phyloP scores from a whole-genome alignment of 2,888 invertebrate species.

The Priocnemis perturbator region DNA sequence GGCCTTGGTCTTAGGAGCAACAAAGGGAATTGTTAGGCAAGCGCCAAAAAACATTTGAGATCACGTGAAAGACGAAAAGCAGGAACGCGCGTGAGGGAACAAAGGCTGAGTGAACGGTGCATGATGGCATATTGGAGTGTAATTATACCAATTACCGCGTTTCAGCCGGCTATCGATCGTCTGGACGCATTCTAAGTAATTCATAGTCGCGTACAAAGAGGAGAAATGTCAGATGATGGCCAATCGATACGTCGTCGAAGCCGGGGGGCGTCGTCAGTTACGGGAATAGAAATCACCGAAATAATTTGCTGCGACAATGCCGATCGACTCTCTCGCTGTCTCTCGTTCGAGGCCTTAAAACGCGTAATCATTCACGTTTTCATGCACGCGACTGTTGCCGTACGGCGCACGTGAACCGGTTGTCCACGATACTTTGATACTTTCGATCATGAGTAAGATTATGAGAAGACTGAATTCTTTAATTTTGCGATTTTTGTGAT shows the following conservation, averaged over 20 bases:
- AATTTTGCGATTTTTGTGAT: too few relatives aligned
- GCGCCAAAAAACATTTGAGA: neutral
- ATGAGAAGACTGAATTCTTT: too few relatives aligned
- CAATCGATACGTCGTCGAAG: conserved; percentile 51
- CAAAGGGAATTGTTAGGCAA: too few relatives aligned
- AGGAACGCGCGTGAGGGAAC: neutral
- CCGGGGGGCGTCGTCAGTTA: conserved; percentile 8
- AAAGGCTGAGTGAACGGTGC: neutral
- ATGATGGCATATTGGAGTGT: conserved; percentile 18
- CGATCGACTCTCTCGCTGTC: neutral
- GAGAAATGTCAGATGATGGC: conserved; percentile 44
- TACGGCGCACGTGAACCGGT: too few relatives aligned
- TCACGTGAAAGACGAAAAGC: neutral
- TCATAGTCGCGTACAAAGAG: conserved; percentile 40
- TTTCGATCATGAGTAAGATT: too few relatives aligned
- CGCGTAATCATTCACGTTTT: neutral
- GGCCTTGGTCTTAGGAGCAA: too few relatives aligned
- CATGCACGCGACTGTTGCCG: too few relatives aligned
- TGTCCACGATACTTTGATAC: too few relatives aligned
- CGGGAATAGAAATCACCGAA: conserved; percentile 33
- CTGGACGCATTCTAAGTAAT: conserved; percentile 48
- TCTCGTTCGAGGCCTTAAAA: neutral
- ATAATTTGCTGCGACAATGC: conserved; percentile 20
- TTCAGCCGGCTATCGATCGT: conserved; percentile 38
- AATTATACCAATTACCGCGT: conserved; percentile 32